A percentile compares a stretch with the other conserved stretches of the same genome.
Conservation (phyloP, 2,113 vertebrate genomes). For the Odontophorus gujanensis region DNA sequence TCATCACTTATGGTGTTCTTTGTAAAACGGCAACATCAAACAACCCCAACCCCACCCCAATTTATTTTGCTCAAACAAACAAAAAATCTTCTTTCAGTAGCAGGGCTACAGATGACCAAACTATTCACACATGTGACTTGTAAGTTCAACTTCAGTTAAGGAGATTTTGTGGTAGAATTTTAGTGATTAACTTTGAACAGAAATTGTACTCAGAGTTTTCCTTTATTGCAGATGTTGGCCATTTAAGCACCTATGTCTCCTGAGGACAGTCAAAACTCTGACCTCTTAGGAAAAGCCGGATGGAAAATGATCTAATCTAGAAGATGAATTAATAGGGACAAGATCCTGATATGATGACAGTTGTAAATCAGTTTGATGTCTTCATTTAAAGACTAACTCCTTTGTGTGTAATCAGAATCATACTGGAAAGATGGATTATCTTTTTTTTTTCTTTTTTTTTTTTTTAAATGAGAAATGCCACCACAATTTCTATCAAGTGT, state of each 20-base stretch:
- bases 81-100: neutral
- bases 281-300: neutral
- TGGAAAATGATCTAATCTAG: neutral
- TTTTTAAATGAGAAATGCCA: neutral
- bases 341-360: neutral
- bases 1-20: neutral
- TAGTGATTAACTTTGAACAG: neutral
- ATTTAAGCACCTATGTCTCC: neutral
- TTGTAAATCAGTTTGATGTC: conserved; percentile 10
- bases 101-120: neutral
- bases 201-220: neutral
- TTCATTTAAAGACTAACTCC: neutral
- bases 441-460: neutral
- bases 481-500: neutral
- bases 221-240: neutral
- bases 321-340: neutral
- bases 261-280: neutral
- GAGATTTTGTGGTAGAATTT: neutral
- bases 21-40: neutral
- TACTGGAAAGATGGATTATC: neutral
- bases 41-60: accelerated
- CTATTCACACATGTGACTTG: neutral
- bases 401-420: neutral
- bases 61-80: neutral
- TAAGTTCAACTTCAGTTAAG: neutral